Percentiles rank a stretch among this genome's conserved stretches.
These are phyloP conservation scores for Ophion slaviceki DNA, from an alignment of 2,888 invertebrate species.

Conservation along the genomic window DNA sequence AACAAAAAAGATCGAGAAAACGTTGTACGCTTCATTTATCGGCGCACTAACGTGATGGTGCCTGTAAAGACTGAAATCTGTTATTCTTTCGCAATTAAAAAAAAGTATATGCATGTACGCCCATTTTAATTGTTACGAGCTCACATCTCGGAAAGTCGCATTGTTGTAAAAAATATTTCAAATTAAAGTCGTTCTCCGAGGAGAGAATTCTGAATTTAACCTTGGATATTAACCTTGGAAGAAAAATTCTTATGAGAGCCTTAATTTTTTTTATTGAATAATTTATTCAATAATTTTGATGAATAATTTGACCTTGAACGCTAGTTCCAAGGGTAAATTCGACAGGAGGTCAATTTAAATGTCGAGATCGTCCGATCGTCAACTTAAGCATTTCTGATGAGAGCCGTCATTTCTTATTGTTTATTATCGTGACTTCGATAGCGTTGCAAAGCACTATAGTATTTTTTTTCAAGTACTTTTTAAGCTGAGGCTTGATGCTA, in stretches of 20 bases:
- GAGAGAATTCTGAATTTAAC: not conserved
- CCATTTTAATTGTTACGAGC: not conserved
- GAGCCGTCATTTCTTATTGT: not conserved
- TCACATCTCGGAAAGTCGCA: not conserved
- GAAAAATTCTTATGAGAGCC: no score
- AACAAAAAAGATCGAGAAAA: slow-evolving; percentile 21
- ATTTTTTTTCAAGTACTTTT: not conserved
- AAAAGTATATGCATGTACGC: slow-evolving; percentile 20
- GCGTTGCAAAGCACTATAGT: not conserved
- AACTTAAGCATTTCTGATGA: not conserved
- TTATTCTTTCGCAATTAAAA: slow-evolving; percentile 61
- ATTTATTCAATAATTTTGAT: no score
- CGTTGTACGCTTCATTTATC: slow-evolving; percentile 56
- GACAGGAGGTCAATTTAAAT: no score
- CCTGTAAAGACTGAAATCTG: slow-evolving; percentile 73
- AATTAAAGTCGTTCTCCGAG: not conserved
- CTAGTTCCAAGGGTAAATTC: no score
- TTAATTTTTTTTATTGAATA: no score
- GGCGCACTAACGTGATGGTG: slow-evolving; percentile 66
- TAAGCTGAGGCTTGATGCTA: not conserved
- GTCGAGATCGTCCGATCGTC: not conserved
- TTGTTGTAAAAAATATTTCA: not conserved
- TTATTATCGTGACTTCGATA: not conserved
- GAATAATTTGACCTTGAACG: no score
- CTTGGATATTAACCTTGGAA: no score